Percentiles rank a stretch among this genome's conserved stretches.
phyloP scores from a whole-genome alignment of 2,113 vertebrate genomes.

The Boleophthalmus pectinirostris region DNA sequence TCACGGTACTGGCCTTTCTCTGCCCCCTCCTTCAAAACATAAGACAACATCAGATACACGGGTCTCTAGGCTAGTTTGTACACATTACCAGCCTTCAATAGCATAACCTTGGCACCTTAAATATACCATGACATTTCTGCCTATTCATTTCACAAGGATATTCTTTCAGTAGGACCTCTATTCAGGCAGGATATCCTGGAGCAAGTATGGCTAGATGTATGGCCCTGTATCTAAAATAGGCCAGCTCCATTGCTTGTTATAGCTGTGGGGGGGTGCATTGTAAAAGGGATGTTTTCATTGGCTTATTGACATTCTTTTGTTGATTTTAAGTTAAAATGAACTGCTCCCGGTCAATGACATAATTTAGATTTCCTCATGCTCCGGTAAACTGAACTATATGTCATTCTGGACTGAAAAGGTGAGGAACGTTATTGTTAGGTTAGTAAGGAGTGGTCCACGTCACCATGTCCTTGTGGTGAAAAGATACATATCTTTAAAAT shows the following conservation, averaged over 20 bases:
- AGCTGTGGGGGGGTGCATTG: constrained; percentile 20
- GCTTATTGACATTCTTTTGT: constrained; percentile 54
- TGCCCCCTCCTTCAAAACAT: constrained; percentile 33
- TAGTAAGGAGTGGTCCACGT: too few relatives aligned
- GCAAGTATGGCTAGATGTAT: constrained; percentile 31
- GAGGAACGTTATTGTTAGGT: neutral
- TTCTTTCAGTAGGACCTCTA: constrained; percentile 31
- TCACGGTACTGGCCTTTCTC: constrained; percentile 9
- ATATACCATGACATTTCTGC: constrained; percentile 38
- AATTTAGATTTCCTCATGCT: constrained; percentile 31
- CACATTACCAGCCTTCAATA: neutral
- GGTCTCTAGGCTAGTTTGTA: neutral
- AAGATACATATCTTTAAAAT: too few relatives aligned
- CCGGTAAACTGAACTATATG: constrained; percentile 29
- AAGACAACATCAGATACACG: neutral
- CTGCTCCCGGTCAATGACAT: constrained; percentile 16
- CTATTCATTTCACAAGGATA: constrained; percentile 24
- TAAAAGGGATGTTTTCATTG: constrained; percentile 40
- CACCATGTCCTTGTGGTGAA: neutral
- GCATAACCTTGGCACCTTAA: constrained; percentile 22
- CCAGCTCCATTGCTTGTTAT: constrained; percentile 34
- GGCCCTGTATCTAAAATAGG: constrained; percentile 55
- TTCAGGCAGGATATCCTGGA: constrained; percentile 36
- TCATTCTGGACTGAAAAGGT: neutral
- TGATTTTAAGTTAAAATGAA: constrained; percentile 52